Evolutionary conservation across 1,140 invertebrate species (phyloP).

Genomic region (Brachionus manjavacas): DNA sequence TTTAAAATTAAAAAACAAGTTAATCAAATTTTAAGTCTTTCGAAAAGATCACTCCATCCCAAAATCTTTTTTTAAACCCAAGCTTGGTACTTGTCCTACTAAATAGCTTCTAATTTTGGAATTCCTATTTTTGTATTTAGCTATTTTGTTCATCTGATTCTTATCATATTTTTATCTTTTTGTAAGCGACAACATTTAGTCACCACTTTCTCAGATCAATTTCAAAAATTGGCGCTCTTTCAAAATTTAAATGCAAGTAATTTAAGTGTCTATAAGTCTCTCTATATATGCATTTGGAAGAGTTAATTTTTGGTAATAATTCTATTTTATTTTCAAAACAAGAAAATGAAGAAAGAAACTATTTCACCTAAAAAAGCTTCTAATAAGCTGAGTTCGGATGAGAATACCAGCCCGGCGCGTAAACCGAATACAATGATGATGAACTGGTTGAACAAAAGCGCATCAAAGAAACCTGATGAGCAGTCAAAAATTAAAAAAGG

Average conservation of each 20-base stretch:
- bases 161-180: background rate
- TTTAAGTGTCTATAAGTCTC: background rate
- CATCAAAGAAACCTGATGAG: background rate
- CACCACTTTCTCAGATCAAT: background rate
- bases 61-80: background rate
- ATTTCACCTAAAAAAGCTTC: background rate
- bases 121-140: background rate
- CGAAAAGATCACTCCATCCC: conserved; percentile 2
- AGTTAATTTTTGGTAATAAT: background rate
- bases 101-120: background rate
- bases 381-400: conserved; percentile 22
- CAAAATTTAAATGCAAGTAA: background rate
- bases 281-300: background rate
- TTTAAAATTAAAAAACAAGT: background rate
- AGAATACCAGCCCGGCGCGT: background rate
- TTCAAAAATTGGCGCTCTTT: background rate
- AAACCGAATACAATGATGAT: conserved; percentile 19
- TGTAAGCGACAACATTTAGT: background rate
- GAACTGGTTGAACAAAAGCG: conserved; percentile 24
- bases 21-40: background rate
- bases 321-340: background rate
- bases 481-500: background rate
- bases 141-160: background rate
- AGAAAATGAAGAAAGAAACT: background rate
- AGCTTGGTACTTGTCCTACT: background rate